Conservation (phyloP, 2,113 vertebrate species). For the Saccopteryx bilineata region DNA sequence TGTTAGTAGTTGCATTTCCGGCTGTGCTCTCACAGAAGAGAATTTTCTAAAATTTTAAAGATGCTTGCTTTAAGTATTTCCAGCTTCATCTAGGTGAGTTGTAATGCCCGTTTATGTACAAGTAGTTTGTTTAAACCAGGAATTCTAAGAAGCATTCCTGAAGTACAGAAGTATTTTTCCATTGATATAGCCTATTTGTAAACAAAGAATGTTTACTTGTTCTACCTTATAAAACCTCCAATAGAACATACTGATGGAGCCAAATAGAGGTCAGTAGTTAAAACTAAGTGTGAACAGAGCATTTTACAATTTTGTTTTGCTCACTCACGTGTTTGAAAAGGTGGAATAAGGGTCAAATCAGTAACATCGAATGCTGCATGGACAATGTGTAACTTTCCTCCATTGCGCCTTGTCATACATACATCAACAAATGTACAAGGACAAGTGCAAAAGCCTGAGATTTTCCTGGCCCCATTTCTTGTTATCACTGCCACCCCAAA, state of each 20-base stretch:
- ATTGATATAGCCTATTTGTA: slow-evolving; percentile 12
- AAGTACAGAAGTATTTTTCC: background rate
- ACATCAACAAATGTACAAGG: background rate
- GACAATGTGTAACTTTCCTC: background rate
- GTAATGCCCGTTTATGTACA: background rate
- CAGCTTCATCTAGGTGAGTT: background rate
- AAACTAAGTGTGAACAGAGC: background rate
- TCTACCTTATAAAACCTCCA: background rate
- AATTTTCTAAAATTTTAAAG: background rate
- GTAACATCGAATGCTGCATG: background rate
- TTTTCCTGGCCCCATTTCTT: background rate
- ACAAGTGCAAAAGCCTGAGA: background rate
- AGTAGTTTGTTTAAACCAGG: slow-evolving; percentile 10
- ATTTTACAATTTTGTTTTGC: background rate
- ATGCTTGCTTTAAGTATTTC: background rate
- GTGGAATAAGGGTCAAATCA: background rate
- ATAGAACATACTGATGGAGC: background rate
- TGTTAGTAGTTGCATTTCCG: too few relatives aligned
- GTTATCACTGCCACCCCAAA: too few relatives aligned
- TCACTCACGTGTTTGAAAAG: background rate
- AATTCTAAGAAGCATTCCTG: background rate
- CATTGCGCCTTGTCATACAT: background rate
- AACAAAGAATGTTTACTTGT: background rate
- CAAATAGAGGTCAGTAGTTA: background rate
- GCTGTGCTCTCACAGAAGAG: background rate